Evolutionary conservation across 2,113 vertebrate species (phyloP), one percentile per base, ranked within the genome.

Genomic region (Seriola aureovittata): DNA sequence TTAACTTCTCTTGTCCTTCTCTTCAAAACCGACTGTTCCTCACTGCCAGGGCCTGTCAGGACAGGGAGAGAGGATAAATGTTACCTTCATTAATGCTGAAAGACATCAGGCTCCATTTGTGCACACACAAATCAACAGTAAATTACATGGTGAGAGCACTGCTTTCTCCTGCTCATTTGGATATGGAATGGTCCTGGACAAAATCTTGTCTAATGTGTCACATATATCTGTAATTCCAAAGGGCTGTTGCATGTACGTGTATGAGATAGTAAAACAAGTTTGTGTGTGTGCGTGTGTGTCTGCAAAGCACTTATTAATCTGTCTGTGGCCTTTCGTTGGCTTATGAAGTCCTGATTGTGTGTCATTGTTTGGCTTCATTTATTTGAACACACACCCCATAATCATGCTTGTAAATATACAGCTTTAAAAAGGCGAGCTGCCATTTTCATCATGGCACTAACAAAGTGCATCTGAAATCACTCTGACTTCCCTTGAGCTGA

Each of bases 311-410:
- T 95, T 89, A 95, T 95, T 95, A 95, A 94, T 94, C 89, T 95
- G 93, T 95, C 94, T 66, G 69, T 91, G 91, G 91, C 93, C 88
- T 92, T 93, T 95, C 54, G 85, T 71, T 73, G 79, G 85, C 84
- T 94, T 92, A 94, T 94, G 92, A 95, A 94, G 94, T 92, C 90
- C 92, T 96, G 94, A 96, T 95, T 95, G 94, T 91, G 92, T 78
- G 80, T 93, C 93, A 95, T 96, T 96, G 95, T 95, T 96, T 92
- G 94, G 85, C 87, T 92, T 95, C 94, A 94, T 95, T 95, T 94
- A 93, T 95, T 93, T 89, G 90, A 94, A 95, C 92, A 93, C 93
- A 84, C 94, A 96, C 89, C 95, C 95, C 82, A 55, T 94, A 95
- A 96, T 96, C 93, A 96, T 14, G 78, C 90, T 91, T 42, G 88